These are phyloP conservation scores for Anneissia japonica DNA, from an alignment of 35 echinoderm and acorn worm species.

Conservation along the genomic window DNA sequence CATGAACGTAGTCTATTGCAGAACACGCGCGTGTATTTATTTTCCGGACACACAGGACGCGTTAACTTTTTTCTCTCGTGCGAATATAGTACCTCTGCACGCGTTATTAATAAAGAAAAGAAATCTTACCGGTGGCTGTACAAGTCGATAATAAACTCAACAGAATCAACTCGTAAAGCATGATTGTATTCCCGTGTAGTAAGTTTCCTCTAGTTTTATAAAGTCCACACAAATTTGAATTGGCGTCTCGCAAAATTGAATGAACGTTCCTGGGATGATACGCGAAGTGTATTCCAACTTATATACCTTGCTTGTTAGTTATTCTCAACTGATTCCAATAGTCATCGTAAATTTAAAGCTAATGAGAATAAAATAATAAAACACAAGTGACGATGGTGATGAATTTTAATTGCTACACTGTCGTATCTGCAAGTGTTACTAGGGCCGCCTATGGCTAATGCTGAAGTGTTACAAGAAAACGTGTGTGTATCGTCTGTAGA, in stretches of 20 bases:
- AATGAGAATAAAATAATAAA: neutral
- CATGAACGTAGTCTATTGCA: too few relatives aligned
- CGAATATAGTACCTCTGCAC: too few relatives aligned
- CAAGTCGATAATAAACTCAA: neutral
- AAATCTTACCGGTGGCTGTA: neutral
- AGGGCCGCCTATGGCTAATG: neutral
- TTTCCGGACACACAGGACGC: too few relatives aligned
- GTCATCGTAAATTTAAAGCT: neutral
- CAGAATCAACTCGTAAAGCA: neutral
- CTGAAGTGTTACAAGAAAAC: too few relatives aligned
- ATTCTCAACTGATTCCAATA: neutral
- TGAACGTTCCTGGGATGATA: neutral
- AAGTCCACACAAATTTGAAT: neutral
- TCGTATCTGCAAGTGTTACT: neutral
- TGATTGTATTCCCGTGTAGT: neutral
- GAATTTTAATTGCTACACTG: neutral
- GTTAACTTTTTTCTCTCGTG: too few relatives aligned
- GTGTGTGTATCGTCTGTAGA: neutral
- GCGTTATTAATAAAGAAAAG: too few relatives aligned
- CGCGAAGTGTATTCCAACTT: neutral
- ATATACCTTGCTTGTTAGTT: neutral
- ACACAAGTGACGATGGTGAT: neutral
- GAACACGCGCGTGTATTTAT: too few relatives aligned
- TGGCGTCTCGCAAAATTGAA: neutral
- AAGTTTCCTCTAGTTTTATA: neutral